A percentile compares a stretch with the other conserved stretches of the same genome.
phyloP scores from a whole-genome alignment of 2,113 vertebrate genomes.

The Carlito syrichta region DNA sequence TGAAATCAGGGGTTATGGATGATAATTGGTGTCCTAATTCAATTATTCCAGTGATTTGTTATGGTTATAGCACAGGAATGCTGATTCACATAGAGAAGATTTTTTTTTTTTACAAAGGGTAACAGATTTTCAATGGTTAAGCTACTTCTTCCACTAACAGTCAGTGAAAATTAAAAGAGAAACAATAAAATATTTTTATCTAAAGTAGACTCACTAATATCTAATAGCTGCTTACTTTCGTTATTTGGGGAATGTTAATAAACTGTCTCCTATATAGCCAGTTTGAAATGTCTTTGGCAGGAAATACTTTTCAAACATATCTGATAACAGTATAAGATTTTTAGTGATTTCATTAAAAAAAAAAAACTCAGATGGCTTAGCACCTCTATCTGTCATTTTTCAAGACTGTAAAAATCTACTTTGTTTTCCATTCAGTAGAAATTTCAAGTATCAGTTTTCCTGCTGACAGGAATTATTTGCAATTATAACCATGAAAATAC shows the following conservation, averaged over 20 bases:
- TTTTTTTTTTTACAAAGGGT: neutral
- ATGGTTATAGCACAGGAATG: neutral
- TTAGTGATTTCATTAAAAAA: constrained; percentile 5
- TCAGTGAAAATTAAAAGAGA: constrained; percentile 2
- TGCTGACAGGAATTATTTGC: constrained; percentile 51
- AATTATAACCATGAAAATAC: constrained; percentile 54
- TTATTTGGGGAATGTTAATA: constrained; percentile 19
- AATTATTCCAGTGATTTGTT: constrained; percentile 12
- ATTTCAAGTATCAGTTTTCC: constrained; percentile 51
- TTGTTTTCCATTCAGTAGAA: constrained; percentile 43
- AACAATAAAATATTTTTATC: constrained; percentile 23
- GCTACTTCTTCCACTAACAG: neutral
- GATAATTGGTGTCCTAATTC: constrained; percentile 15
- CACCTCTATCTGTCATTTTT: constrained; percentile 45
- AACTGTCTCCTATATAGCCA: neutral
- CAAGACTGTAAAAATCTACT: constrained; percentile 40
- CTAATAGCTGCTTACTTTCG: neutral
- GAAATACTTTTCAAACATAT: constrained; percentile 26
- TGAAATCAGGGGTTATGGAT: neutral
- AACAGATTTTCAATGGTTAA: neutral
- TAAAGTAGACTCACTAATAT: neutral
- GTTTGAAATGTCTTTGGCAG: constrained; percentile 26
- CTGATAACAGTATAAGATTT: constrained; percentile 47
- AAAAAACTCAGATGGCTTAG: neutral
- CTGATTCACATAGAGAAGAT: neutral